Base-by-base conservation (phyloP, 2,888 invertebrate genomes). In the Acanthosepion lycidas region DNA sequence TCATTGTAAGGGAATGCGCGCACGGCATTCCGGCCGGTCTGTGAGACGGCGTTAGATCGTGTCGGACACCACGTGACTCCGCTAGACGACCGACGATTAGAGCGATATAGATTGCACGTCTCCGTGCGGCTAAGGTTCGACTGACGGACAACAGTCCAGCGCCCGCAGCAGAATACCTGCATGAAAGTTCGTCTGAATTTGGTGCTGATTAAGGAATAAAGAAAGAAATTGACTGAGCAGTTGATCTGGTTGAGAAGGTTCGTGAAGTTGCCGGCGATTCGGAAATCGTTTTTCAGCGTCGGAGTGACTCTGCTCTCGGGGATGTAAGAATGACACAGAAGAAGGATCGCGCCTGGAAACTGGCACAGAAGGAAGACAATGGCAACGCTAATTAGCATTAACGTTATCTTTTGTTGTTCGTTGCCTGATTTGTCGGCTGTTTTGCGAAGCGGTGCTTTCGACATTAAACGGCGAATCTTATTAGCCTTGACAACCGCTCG, bases 331-430 rank as follows among this genome's bases (percentile, higher is more conserved):
- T 94, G 94, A 96, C 98, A 98, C 91, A 98, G 97, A 55, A 98
- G 97, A 95, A 98, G 97, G 23, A 98, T 97, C 0, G 98, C 98
- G 95, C 98, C 98, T 0, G 98, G 98, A 94, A 98, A 97, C 97
- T 98, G 98, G 96, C 98, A 98, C 12, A 98, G 96, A 92, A 98
- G 98, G 97, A 98, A 98, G 94, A 98, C 98, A 91, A 98, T 98
- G 23, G 98, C 98, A n/a, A 98, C 98, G 6, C 98, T 98, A 94
- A 98, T 98, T 91, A 98, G 97, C 97, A 98, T 98, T 91, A 98
- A 98, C 2, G 98, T 98, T 95, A 98, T 98, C 95, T 98, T 98
- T 95, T 97, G 96, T 95, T 97, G 97, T 94, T 97, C 97, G 42
- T 48, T 94, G 55, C 94, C 94, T 3, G 53, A 51, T 33, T 48